Base-by-base conservation (phyloP, 2,888 invertebrate species). In the Dasysyrphus tricinctus region DNA sequence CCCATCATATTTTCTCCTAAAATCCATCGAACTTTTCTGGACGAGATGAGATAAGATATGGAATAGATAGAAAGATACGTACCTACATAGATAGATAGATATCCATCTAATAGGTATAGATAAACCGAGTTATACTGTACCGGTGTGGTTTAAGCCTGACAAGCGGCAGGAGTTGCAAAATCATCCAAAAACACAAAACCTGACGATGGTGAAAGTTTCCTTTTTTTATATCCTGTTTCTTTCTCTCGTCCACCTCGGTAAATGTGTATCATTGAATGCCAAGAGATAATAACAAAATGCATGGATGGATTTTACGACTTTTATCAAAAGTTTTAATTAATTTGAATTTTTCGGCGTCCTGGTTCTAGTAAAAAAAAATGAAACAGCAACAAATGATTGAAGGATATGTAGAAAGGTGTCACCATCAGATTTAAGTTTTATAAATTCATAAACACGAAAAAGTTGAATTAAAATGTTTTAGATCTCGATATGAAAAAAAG, bases 271-370 rank as follows among this genome's bases (percentile, higher is more conserved):
- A 76, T 80, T 80, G 75, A 80, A 84, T 76, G 39, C 75, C 59
- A 69, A 19, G 61, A 81, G 81, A 86, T 86, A 81, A 86, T 81
- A 86, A 79, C 86, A 86, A 78, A 78, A 74, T 81, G 78, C 82
- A 86, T 79, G 86, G 78, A 81, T 82, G 82, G 86, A 75, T 86
- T 86, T 86, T 78, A 86, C 75, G 86, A 75, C 78, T 78, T 86
- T 78, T 86, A 86, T 78, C 72, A 86, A 86, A 86, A 86, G 74
- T 86, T 86, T 86, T 78, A 86, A 86, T 86, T 86, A 86, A 86
- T 86, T 79, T 72, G 47, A 75, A 73, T 81, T 86, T 86, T 77
- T 65, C 56, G 56, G 57, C 57, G 56, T 57, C 54, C 49, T 74
- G 63, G 61, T 57, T 56, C 69, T 78, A 51, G 59, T 79, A 11